Conservation (phyloP, 2,888 invertebrate species). For the Alloplasta piceator region DNA sequence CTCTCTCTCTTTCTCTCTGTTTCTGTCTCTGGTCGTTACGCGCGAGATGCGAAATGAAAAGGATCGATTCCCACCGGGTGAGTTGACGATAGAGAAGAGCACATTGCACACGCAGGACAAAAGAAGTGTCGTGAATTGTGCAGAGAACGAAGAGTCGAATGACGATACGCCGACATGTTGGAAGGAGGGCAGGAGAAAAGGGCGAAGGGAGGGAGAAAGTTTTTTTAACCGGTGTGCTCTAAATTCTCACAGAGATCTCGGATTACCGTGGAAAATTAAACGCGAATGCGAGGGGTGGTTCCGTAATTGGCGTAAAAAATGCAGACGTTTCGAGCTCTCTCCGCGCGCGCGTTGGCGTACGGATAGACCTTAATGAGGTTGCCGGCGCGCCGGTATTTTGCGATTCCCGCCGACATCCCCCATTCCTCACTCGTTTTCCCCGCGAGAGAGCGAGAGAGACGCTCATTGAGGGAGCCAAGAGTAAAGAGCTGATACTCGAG, state of each 20-base stretch:
- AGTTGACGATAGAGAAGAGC: slow-evolving; percentile 17
- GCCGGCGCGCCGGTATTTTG: slow-evolving; percentile 44
- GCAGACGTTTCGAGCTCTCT: slow-evolving; percentile 60
- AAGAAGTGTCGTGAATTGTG: slow-evolving; percentile 53
- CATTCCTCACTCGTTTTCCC: slow-evolving; percentile 8
- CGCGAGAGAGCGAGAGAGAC: slow-evolving; percentile 3
- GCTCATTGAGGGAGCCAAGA: slow-evolving; percentile 20
- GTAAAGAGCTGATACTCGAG: slow-evolving; percentile 32
- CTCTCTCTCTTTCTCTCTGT: neutral
- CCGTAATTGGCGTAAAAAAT: slow-evolving; percentile 64
- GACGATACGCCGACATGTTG: neutral
- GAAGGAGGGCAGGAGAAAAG: slow-evolving; percentile 15
- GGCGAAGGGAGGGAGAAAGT: slow-evolving; percentile 10
- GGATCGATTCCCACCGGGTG: slow-evolving; percentile 51
- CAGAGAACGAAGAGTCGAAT: neutral
- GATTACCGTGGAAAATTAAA: slow-evolving; percentile 60
- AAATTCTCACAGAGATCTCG: slow-evolving; percentile 48
- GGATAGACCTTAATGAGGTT: slow-evolving; percentile 57
- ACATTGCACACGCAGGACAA: slow-evolving; percentile 23
- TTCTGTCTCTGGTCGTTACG: slow-evolving; percentile 13
- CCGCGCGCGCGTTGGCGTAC: slow-evolving; percentile 32
- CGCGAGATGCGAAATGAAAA: slow-evolving; percentile 39
- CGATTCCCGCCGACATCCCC: slow-evolving; percentile 12
- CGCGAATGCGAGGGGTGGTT: slow-evolving; percentile 40
- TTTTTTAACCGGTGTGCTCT: neutral